Evolutionary conservation across 2,888 invertebrate genomes (phyloP), one percentile per base, ranked within the genome.

Genomic region (Pedicia rivosa): DNA sequence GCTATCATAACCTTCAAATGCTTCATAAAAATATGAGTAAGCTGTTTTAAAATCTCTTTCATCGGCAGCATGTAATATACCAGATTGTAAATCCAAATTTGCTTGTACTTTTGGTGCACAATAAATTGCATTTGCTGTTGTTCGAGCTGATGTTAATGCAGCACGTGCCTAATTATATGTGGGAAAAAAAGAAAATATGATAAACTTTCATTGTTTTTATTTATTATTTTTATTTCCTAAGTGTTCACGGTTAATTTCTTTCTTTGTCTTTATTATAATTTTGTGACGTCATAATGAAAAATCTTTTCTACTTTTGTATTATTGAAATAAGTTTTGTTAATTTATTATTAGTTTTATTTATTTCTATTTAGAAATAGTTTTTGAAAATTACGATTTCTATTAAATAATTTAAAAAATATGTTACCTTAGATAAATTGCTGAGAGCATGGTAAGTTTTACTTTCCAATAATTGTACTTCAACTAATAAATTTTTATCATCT

Each of bases 11-110:
- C 95, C 92, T 67, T 98, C 98, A 62, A 97, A 98, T 10, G 95
- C 95, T 68, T 98, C 98, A 61, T 97, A 98, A 59, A 98, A 98
- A 58, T 98, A 98, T 38, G 97, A 98, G 65, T 92, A 99, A 31
- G 95, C 97, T 40, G 98, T 99, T 71, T 99, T 98, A 62, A 98
- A 99, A 57, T 99, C 98, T 50, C 88, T 80, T 62, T 98, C 98
- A 57, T 98, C 98, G n/a, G 97, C 97, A 8, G 98, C 98, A 64
- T 99, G 98, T 39, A 99, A 66, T 47, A 99, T 92, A 48, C 95
- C 95, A 5, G 97, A 95, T 57, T 97, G 95, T 46, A 95, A 67
- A 63, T 99, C 98, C 26, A 99, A 68, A 8, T 94, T 84, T 7
- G 95, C 94, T 65, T 98, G 98, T 70, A 97, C 82, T 66, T 92